A percentile compares a stretch with the other conserved stretches of the same genome.
phyloP scores from a whole-genome alignment of 1,140 invertebrate species.

The Zaprionus inermis region DNA sequence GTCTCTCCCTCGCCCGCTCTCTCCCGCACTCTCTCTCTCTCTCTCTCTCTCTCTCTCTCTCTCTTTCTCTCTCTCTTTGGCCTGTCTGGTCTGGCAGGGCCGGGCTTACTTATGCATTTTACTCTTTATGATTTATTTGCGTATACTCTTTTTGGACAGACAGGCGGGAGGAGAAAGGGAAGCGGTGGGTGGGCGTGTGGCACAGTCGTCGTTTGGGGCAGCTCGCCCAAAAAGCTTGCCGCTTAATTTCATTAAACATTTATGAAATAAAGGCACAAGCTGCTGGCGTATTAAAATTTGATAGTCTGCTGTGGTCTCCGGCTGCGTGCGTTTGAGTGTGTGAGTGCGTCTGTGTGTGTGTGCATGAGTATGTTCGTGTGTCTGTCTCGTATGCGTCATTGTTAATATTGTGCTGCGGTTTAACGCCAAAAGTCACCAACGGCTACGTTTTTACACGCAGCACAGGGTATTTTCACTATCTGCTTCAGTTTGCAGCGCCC shows the following conservation, averaged over 20 bases:
- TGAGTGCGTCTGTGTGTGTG: constrained; percentile 23
- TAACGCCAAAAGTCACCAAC: constrained; percentile 72
- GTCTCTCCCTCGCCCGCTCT: background rate
- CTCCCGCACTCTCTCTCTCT: background rate
- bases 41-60: background rate
- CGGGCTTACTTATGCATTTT: constrained; percentile 74
- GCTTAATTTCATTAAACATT: constrained; percentile 82
- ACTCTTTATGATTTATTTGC: constrained; percentile 78
- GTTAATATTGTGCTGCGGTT: constrained; percentile 77
- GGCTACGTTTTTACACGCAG: constrained; percentile 25
- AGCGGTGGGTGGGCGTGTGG: background rate
- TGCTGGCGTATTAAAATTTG: constrained; percentile 80
- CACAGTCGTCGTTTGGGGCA: constrained; percentile 22
- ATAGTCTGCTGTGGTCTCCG: constrained; percentile 69
- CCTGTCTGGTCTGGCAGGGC: constrained; percentile 28
- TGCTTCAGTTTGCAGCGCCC: background rate
- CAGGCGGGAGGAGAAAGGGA: constrained; percentile 41
- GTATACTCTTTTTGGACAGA: constrained; percentile 57
- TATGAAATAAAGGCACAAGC: constrained; percentile 79
- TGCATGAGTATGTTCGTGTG: constrained; percentile 15
- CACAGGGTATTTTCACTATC: background rate
- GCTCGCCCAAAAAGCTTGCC: constrained; percentile 77
- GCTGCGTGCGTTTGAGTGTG: constrained; percentile 22
- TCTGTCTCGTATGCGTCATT: constrained; percentile 66
- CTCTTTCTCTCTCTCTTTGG: background rate